phyloP scores from a whole-genome alignment of 2,888 invertebrate genomes.

The Drosophila diplacantha region DNA sequence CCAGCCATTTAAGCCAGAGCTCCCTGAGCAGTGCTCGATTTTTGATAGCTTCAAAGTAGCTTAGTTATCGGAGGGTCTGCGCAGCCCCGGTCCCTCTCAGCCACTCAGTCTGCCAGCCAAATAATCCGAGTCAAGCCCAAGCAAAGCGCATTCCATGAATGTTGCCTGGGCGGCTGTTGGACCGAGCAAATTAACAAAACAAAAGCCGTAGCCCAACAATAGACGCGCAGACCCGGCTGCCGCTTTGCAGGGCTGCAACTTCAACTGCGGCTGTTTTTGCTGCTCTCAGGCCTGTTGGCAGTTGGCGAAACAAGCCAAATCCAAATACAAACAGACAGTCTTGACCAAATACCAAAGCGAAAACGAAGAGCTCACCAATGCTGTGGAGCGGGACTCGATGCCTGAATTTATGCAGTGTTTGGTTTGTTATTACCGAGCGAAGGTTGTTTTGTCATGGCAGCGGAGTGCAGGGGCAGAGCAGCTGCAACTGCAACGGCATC shows the following conservation, averaged over 20 bases:
- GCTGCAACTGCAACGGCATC: neutral
- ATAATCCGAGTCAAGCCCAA: slow-evolving; percentile 47
- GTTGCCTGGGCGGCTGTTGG: slow-evolving; percentile 36
- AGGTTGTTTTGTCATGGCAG: slow-evolving; percentile 25
- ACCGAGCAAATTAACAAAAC: slow-evolving; percentile 63
- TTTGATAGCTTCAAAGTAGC: slow-evolving; percentile 55
- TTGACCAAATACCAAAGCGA: slow-evolving; percentile 64
- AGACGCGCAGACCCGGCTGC: slow-evolving; percentile 36
- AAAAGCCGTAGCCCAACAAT: slow-evolving; percentile 62
- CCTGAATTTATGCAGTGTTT: slow-evolving; percentile 70
- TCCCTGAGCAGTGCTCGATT: slow-evolving; percentile 37
- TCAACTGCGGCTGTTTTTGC: slow-evolving; percentile 13
- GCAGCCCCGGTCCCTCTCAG: neutral
- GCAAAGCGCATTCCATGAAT: slow-evolving; percentile 49
- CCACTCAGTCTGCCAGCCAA: slow-evolving; percentile 22
- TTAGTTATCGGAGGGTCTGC: slow-evolving; percentile 37
- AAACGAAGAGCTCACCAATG: slow-evolving; percentile 28
- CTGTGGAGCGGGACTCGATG: slow-evolving; percentile 26
- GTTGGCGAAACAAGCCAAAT: slow-evolving; percentile 36
- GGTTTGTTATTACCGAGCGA: slow-evolving; percentile 62
- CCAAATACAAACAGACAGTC: slow-evolving; percentile 44
- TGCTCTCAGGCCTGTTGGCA: slow-evolving; percentile 25
- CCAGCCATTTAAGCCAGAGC: slow-evolving; percentile 34
- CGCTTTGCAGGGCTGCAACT: slow-evolving; percentile 8
- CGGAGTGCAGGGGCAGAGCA: slow-evolving; percentile 6